Percentiles rank a stretch among this genome's conserved stretches.
Evolutionary conservation across 2,888 invertebrate species (phyloP).

Genomic region (Pasiphila rectangulata): DNA sequence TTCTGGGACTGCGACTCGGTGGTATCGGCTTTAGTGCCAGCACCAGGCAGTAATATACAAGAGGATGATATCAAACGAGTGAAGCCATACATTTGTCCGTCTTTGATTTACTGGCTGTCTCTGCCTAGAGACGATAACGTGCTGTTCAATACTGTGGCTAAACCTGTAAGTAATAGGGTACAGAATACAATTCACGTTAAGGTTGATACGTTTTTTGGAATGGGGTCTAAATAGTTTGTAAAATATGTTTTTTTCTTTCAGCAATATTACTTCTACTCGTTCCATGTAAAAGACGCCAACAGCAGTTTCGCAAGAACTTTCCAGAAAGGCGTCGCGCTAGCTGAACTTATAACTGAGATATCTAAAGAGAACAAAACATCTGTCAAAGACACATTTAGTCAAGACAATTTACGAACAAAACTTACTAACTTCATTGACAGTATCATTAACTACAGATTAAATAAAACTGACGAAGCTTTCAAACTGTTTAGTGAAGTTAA

Average conservation of each 20-base stretch:
- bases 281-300: conserved; percentile 49
- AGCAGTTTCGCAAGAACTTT: conserved; percentile 59
- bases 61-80: conserved; percentile 43
- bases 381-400: conserved; percentile 41
- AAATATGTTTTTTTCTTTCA: conserved; percentile 39
- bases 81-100: conserved; percentile 66
- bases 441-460: conserved; percentile 53
- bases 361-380: conserved; percentile 46
- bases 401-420: conserved; percentile 49
- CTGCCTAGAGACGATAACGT: conserved; percentile 69
- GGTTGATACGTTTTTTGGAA: not conserved
- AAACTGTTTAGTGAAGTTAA: conserved; percentile 53
- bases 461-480: conserved; percentile 48
- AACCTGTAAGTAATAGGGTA: conserved; percentile 59
- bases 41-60: conserved; percentile 53
- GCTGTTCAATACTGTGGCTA: conserved; percentile 64
- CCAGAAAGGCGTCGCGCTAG: conserved; percentile 45
- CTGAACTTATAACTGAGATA: conserved; percentile 43
- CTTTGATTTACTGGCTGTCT: conserved; percentile 71
- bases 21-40: conserved; percentile 51
- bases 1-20: conserved; percentile 76
- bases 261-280: conserved; percentile 68
- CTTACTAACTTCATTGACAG: conserved; percentile 49
- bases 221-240: not conserved
- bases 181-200: not conserved